A percentile compares a stretch with the other conserved stretches of the same genome.
Conservation (phyloP, 2,797 vertebrate genomes). For the Anolis apletophallus region DNA sequence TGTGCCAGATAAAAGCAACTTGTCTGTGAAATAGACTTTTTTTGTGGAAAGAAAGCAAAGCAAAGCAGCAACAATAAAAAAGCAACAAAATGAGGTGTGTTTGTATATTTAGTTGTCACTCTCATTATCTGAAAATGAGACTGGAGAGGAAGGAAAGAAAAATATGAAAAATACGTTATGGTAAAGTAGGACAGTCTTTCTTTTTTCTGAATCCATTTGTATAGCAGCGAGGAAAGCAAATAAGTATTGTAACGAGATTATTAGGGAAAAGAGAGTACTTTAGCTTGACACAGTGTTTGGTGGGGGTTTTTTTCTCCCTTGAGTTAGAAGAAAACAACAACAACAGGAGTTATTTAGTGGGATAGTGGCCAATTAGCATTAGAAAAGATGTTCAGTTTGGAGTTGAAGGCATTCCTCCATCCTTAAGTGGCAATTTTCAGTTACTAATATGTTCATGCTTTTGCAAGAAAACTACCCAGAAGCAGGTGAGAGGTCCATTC, state of each 20-base stretch:
- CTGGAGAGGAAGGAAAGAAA: slow-evolving; percentile 10
- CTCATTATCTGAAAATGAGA: slow-evolving; percentile 42
- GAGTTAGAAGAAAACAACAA: slow-evolving; percentile 11
- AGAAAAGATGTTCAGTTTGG: neutral
- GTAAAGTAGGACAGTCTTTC: slow-evolving; percentile 50
- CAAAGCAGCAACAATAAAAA: neutral
- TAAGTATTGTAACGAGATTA: slow-evolving; percentile 38
- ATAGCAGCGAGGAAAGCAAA: slow-evolving; percentile 36
- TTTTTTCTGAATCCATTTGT: neutral
- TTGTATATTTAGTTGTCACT: slow-evolving; percentile 17
- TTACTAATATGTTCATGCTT: neutral
- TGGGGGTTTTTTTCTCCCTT: neutral
- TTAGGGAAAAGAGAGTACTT: slow-evolving; percentile 40
- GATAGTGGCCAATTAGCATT: slow-evolving; percentile 4
- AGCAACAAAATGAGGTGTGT: neutral
- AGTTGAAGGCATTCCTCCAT: neutral
- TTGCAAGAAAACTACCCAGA: neutral
- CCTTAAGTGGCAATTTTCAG: neutral
- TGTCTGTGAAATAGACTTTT: neutral
- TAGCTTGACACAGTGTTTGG: slow-evolving; percentile 18
- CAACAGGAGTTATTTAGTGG: neutral
- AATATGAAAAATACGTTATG: slow-evolving; percentile 35
- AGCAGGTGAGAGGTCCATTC: too few relatives aligned
- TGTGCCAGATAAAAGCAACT: neutral
- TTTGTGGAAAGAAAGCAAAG: neutral